These are phyloP conservation scores for Avahi laniger DNA, from an alignment of 2,797 vertebrate species.

Conservation along the genomic window DNA sequence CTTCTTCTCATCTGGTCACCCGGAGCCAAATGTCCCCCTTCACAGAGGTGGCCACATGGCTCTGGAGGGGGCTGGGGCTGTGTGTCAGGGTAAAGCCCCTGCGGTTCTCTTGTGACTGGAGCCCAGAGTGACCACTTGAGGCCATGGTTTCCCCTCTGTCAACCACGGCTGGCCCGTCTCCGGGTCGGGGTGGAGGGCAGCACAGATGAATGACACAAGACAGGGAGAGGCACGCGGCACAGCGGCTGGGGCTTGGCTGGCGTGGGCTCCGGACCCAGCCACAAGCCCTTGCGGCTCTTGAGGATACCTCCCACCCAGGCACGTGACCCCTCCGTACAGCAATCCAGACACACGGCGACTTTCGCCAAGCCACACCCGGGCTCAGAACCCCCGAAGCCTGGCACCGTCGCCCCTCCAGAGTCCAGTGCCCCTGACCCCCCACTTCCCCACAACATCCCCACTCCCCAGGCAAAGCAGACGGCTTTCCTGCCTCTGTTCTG, in stretches of 20 bases:
- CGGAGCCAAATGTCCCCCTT: not conserved
- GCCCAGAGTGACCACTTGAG: not conserved
- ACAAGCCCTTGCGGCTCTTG: rapidly evolving
- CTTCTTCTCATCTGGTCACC: too few relatives aligned
- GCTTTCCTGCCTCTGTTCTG: not conserved
- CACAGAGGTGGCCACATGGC: rapidly evolving
- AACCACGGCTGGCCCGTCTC: not conserved
- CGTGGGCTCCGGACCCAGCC: too few relatives aligned
- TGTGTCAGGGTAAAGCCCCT: not conserved
- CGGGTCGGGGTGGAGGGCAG: not conserved
- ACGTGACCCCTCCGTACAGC: rapidly evolving
- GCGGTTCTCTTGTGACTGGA: rapidly evolving
- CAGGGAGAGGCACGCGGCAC: too few relatives aligned
- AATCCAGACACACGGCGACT: not conserved
- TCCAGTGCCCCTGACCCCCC: rapidly evolving
- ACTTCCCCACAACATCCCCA: rapidly evolving
- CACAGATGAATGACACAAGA: not conserved
- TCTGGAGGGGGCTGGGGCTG: not conserved
- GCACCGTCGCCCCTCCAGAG: not conserved
- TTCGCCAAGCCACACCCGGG: not conserved
- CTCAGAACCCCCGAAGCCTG: not conserved
- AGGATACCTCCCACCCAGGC: not conserved
- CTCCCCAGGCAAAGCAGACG: too few relatives aligned
- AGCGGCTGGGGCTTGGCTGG: not conserved
- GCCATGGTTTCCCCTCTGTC: not conserved